phyloP scores from a whole-genome alignment of 1,140 invertebrate species.

The Melanaphis sacchari region DNA sequence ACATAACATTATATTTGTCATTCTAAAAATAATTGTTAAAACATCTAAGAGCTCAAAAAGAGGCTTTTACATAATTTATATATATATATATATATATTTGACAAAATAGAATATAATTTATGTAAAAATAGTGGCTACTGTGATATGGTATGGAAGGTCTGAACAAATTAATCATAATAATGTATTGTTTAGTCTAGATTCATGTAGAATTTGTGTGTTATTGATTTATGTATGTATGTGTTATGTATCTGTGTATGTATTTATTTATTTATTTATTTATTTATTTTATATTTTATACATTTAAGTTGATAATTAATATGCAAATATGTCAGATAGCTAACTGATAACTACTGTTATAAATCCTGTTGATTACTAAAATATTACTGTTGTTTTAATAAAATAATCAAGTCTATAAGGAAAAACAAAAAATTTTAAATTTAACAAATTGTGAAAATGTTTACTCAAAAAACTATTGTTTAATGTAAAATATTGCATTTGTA shows the following conservation, averaged over 20 bases:
- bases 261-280: slow-evolving; percentile 30
- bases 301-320: slow-evolving; percentile 6
- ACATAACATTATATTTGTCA: not conserved
- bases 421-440: not conserved
- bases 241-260: slow-evolving; percentile 24
- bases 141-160: slow-evolving; percentile 49
- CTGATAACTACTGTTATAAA: not conserved
- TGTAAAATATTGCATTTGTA: not conserved
- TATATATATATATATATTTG: slow-evolving; percentile 14
- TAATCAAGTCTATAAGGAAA: not conserved
- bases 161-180: slow-evolving; percentile 47
- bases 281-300: not conserved
- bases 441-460: not conserved
- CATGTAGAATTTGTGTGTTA: not conserved
- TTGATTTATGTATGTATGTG: slow-evolving; percentile 26
- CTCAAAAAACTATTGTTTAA: not conserved
- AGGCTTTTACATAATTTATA: not conserved
- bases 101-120: not conserved
- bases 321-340: not conserved
- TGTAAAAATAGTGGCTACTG: slow-evolving; percentile 44
- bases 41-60: not conserved
- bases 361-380: not conserved
- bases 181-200: slow-evolving; percentile 24
- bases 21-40: not conserved
- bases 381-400: not conserved